A percentile compares a stretch with the other conserved stretches of the same genome.
phyloP scores from a whole-genome alignment of 2,113 vertebrate species.

The Edolisoma coerulescens region DNA sequence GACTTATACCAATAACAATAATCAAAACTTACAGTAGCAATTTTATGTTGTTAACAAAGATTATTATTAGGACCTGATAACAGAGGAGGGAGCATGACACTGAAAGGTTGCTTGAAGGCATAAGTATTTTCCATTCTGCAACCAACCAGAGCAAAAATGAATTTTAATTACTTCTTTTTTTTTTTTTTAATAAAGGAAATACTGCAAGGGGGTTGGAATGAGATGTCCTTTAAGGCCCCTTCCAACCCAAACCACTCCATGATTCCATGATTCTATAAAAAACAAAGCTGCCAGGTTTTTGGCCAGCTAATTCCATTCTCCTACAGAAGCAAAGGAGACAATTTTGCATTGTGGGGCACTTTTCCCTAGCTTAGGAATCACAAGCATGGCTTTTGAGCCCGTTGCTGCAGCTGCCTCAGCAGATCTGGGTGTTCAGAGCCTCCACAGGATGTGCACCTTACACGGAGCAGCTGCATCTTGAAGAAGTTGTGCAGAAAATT shows the following conservation, averaged over 20 bases:
- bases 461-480: background rate
- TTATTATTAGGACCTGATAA: background rate
- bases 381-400: background rate
- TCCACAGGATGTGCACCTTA: background rate
- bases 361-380: background rate
- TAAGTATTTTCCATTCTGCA: background rate
- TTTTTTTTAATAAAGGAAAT: background rate
- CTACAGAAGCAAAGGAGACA: background rate
- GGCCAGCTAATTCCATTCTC: background rate
- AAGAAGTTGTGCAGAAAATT: background rate
- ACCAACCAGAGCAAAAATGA: background rate
- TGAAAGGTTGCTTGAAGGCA: background rate
- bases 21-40: background rate
- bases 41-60: background rate
- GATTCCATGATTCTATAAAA: background rate
- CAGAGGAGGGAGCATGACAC: background rate
- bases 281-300: background rate
- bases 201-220: accelerated
- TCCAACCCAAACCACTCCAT: background rate
- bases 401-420: background rate
- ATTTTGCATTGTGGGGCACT: background rate
- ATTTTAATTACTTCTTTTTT: background rate
- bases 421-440: background rate
- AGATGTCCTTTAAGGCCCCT: background rate
- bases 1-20: background rate